phyloP scores from a whole-genome alignment of 1,140 invertebrate genomes.

The Drosophila ohnishii region DNA sequence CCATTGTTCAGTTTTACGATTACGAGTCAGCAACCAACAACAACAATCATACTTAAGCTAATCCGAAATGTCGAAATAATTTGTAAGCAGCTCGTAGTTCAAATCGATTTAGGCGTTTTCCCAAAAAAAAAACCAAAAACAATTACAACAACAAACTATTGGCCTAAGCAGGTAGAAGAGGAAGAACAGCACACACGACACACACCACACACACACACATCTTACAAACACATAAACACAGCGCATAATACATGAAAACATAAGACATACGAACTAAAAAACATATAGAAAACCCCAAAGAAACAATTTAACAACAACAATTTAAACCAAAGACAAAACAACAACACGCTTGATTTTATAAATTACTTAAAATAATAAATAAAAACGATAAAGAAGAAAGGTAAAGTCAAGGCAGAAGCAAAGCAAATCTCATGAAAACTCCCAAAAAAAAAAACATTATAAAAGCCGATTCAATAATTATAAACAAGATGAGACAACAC shows the following conservation, averaged over 20 bases:
- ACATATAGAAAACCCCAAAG: constrained; percentile 5
- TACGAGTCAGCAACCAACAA: constrained; percentile 52
- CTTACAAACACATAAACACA: constrained; percentile 5
- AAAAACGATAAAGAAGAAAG: not conserved
- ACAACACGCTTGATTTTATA: constrained; percentile 48
- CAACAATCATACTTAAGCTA: constrained; percentile 63
- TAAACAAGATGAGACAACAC: constrained; percentile 34
- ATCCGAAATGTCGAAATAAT: constrained; percentile 50
- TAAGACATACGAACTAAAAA: not conserved
- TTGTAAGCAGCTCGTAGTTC: constrained; percentile 49
- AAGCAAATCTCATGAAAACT: not conserved
- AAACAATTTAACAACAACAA: constrained; percentile 17
- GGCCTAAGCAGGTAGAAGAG: constrained; percentile 34
- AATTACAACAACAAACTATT: constrained; percentile 23
- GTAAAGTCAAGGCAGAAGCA: constrained; percentile 13
- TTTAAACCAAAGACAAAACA: constrained; percentile 8
- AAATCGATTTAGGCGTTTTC: constrained; percentile 42
- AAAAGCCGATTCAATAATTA: constrained; percentile 26
- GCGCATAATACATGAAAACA: not conserved
- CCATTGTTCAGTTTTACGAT: constrained; percentile 42
- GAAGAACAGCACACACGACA: constrained; percentile 16
- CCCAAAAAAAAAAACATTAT: constrained; percentile 10
- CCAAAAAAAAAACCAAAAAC: constrained; percentile 4
- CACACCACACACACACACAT: constrained; percentile 18
- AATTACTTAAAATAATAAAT: constrained; percentile 28